Evolutionary conservation across 2,113 vertebrate genomes (phyloP).

Genomic region (Heterocephalus glaber): DNA sequence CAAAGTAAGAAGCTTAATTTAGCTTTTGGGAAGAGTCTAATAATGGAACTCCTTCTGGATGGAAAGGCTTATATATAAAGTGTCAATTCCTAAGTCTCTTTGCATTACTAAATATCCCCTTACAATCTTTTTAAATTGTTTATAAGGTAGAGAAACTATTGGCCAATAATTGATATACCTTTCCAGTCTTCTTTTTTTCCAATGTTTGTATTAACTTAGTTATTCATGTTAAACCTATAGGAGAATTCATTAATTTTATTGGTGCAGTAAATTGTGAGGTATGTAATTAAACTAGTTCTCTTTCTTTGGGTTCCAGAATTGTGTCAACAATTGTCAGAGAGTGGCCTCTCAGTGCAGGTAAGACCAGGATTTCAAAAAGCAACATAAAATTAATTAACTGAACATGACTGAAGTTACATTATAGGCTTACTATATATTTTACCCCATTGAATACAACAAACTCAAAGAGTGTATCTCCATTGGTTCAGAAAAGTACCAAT

Average conservation of each 20-base stretch:
- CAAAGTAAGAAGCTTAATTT: slow-evolving; percentile 29
- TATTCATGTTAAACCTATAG: neutral
- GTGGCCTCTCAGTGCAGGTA: neutral
- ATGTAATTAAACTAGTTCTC: neutral
- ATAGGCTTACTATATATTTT: neutral
- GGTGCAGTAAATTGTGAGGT: neutral
- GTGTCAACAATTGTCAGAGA: neutral
- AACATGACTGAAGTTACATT: neutral
- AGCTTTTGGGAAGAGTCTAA: slow-evolving; percentile 51
- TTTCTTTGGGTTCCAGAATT: neutral
- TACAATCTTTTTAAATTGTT: neutral
- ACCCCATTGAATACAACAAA: neutral
- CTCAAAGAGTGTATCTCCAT: neutral
- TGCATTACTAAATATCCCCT: neutral
- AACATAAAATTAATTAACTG: neutral
- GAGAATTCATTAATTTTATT: neutral
- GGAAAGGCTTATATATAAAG: neutral
- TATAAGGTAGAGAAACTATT: neutral
- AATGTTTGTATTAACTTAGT: neutral
- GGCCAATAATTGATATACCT: neutral
- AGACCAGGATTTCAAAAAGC: neutral
- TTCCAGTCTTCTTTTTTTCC: neutral
- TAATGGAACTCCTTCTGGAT: neutral
- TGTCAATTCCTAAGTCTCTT: neutral
- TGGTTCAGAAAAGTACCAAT: neutral